Conservation (phyloP, 2,888 invertebrate genomes). For the Polyploca ridens region DNA sequence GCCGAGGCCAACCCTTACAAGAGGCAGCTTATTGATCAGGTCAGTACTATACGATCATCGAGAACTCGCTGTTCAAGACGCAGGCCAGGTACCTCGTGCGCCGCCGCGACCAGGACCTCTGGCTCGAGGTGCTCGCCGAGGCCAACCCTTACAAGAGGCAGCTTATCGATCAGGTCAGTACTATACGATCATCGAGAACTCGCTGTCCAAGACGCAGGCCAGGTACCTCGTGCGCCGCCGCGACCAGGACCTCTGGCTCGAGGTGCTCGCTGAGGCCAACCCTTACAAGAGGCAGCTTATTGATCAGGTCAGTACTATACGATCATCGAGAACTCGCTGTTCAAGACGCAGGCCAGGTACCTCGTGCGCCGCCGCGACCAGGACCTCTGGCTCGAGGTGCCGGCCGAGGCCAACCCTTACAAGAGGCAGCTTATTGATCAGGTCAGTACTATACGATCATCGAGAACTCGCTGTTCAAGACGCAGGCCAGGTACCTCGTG, state of each 20-base stretch:
- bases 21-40: constrained; percentile 97
- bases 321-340: constrained; percentile 88
- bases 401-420: constrained; percentile 96
- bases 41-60: constrained; percentile 90
- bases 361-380: constrained; percentile 97
- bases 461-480: constrained; percentile 95
- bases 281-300: constrained; percentile 97
- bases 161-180: constrained; percentile 93
- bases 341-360: constrained; percentile 99
- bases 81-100: constrained; percentile 98
- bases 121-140: constrained; percentile 97
- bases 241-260: constrained; percentile 98
- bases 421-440: constrained; percentile 98
- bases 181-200: constrained; percentile 69
- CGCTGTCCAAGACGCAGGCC: constrained; percentile 99
- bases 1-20: constrained; percentile 96
- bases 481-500: constrained; percentile 98
- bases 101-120: constrained; percentile 96
- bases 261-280: constrained; percentile 96
- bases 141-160: constrained; percentile 97
- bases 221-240: constrained; percentile 97
- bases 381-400: constrained; percentile 98
- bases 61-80: constrained; percentile 99
- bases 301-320: constrained; percentile 90
- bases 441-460: constrained; percentile 69